Evolutionary conservation across 2,113 vertebrate species (phyloP), one percentile per base, ranked within the genome.

Genomic region (Furnarius figulus): DNA sequence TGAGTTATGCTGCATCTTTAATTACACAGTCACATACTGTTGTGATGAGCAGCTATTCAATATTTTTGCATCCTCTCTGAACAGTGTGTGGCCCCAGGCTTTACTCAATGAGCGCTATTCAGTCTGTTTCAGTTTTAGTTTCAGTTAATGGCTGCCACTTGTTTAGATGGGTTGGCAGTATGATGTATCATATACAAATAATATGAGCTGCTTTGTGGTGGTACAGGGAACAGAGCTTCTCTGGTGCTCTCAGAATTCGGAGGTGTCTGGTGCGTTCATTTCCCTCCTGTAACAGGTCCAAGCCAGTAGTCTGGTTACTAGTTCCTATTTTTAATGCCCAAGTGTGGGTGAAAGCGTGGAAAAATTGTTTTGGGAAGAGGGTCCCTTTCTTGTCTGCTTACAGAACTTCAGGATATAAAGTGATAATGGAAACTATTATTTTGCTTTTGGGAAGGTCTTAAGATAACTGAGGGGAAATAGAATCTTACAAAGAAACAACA

Each of bases 11-110:
- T 84, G 80, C 79, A 62, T 90, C 79, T 95, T 90, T 84, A 90
- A 88, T 93, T 84, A 67, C 67, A 46, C n/a, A 73, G 44, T 61
- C 40, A 76, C 42, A 77, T 42, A 74, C 28, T 75, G 75, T 79
- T 88, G 63, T 3, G 13, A 59, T 66, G 77, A 94, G 67, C 53
- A 92, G 56, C 68, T 89, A 67, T 80, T 95, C 55, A 74, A 4
- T 92, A 67, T 81, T 92, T 93, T 84, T 65, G 42, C 50, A 88
- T 95, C 65, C 39, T 81, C 39, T 86, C 39, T 84, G 87, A 93
- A 46, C 24, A 63, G 42, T 74, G 1, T 16, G 9, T 84, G 65
- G 83, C 92, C 76, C 2, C 31, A 71, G 86, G 84, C 80, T 71
- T 89, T 87, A 59, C 46, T 89, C 55, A 80, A 68, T 46, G 59